Conservation (phyloP, 2,113 vertebrate species). For the Myxocyprinus asiaticus region DNA sequence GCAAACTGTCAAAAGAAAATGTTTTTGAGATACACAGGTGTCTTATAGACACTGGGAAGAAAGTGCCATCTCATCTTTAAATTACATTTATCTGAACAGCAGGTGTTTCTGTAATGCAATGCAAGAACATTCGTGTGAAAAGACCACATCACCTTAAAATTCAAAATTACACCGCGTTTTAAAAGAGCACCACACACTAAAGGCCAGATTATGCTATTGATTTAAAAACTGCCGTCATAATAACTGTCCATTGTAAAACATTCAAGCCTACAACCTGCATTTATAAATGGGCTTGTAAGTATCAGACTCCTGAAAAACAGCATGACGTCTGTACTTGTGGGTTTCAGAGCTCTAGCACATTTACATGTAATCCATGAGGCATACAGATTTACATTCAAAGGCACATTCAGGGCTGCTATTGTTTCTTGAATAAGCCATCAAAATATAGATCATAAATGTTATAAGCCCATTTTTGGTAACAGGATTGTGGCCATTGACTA, state of each 20-base stretch:
- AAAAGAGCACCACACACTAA: no score
- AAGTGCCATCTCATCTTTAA: not conserved
- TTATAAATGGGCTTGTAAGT: no score
- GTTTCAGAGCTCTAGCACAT: not conserved
- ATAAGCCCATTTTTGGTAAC: not conserved
- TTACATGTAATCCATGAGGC: not conserved
- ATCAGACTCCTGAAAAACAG: no score
- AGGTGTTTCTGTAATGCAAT: not conserved
- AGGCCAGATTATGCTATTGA: no score
- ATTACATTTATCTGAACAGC: slow-evolving; percentile 16
- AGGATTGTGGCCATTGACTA: not conserved
- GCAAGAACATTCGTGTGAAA: not conserved
- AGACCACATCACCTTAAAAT: no score
- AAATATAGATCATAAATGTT: not conserved
- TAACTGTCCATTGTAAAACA: no score
- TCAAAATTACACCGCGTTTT: no score
- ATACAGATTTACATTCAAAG: not conserved
- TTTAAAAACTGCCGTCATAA: no score
- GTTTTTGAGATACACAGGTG: not conserved
- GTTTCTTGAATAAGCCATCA: not conserved
- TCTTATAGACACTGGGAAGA: not conserved
- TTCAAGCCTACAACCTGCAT: no score
- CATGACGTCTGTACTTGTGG: no score
- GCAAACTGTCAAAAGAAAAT: not conserved
- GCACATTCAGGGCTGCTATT: not conserved